Evolutionary conservation across 92 coral and sea anemone genomes (phyloP), one percentile per base, ranked within the genome.

Genomic region (Galaxea fascicularis): DNA sequence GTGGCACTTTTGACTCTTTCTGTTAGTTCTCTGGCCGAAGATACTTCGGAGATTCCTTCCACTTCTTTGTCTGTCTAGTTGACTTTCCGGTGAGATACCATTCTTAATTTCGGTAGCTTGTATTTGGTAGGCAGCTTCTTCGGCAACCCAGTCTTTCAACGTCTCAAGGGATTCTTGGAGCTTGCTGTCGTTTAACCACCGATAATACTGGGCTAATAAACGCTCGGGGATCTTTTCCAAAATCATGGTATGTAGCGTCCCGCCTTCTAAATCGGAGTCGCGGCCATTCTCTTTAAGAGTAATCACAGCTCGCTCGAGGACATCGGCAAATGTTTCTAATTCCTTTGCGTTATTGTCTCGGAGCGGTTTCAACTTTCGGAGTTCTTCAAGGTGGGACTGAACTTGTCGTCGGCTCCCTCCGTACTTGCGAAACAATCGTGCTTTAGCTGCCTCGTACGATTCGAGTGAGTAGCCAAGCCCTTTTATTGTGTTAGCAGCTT

Each of bases 191-290:
- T 64, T 54, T 0, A 90, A 9, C 83, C 87, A 87, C 24, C 89
- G 51, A 54, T 85, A 77, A 65, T 91, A 88, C 70, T 88, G 89
- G 7, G 87, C 16, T 11, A 90, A 46, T 70, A 79, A 44, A 13
- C 78, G 47, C 73, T 93, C 89, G 10, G 93, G n/a, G 94, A 85
- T 56, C 66, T 85, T 90, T 73, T 90, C 91, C n/a, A 85, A 54
- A 18, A 92, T 79, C 31, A 76, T 72, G 63, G 87, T 89, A 54
- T 89, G 86, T 47, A 92, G 68, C 27, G 89, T 89, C 45, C 89
- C 94, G 21, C 30, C 78, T 76, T 89, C 90, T 62, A 89, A 76
- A 46, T 88, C 94, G 51, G 92, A 80, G 9, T 84, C 47, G 4
- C 80, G 89, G 26, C 74, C 78, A 51, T 83, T 88, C 52, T 91